Percentiles rank a stretch among this genome's conserved stretches.
Evolutionary conservation across 2,113 vertebrate genomes (phyloP).

Genomic region (Danionella cerebrum): DNA sequence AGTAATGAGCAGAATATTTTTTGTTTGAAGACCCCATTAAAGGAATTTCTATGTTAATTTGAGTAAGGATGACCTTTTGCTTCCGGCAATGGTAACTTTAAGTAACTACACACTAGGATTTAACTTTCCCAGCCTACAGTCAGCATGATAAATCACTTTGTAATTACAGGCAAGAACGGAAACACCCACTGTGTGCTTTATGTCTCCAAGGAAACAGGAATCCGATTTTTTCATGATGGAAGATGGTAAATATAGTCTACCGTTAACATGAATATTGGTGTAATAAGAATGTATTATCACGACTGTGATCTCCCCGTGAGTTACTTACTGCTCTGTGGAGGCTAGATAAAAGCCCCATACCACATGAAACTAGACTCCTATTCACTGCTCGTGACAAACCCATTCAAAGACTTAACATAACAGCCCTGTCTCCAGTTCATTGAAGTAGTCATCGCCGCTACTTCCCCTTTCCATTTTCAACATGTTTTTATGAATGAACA

Average conservation of each 20-base stretch:
- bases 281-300: constrained; percentile 50
- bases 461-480: not conserved
- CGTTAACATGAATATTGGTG: constrained; percentile 52
- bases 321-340: constrained; percentile 41
- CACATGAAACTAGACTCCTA: constrained; percentile 13
- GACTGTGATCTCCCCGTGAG: constrained; percentile 34
- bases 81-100: no score
- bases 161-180: constrained; percentile 61
- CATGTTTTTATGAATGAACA: not conserved
- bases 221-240: constrained; percentile 52
- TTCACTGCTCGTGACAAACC: not conserved
- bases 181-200: constrained; percentile 53
- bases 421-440: not conserved
- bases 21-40: no score
- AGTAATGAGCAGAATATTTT: no score
- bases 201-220: constrained; percentile 57
- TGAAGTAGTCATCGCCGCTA: not conserved
- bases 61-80: no score
- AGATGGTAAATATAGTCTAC: constrained; percentile 58
- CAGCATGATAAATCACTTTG: constrained; percentile 53
- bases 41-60: no score
- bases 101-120: constrained; percentile 31
- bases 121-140: constrained; percentile 55
- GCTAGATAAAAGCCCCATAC: constrained; percentile 31
- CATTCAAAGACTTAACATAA: not conserved